A percentile compares a stretch with the other conserved stretches of the same genome.
These are phyloP conservation scores for Nemurella pictetii DNA, from an alignment of 2,888 invertebrate genomes.

Conservation along the genomic window DNA sequence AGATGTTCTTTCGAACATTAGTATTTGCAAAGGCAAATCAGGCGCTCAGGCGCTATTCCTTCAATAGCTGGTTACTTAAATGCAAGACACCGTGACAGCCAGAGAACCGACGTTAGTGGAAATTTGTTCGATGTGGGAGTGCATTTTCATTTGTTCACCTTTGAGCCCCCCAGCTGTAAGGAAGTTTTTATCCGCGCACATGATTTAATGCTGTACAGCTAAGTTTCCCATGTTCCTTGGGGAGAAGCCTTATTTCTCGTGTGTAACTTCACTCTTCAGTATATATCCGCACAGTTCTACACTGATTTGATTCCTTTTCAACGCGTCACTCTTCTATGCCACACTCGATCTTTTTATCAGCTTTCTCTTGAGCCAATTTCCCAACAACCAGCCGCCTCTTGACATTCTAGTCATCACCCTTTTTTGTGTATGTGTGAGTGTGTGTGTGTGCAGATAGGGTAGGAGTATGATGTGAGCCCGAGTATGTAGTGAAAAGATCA, in stretches of 20 bases:
- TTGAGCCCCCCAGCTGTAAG: background rate
- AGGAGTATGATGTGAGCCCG: background rate
- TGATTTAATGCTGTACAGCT: background rate
- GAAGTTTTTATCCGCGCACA: background rate
- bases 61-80: no score
- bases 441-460: constrained; percentile 1
- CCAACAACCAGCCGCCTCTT: constrained; percentile 20
- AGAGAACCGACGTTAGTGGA: no score
- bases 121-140: background rate
- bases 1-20: no score
- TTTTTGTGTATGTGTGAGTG: background rate
- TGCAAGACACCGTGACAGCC: no score
- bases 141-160: background rate
- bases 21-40: no score
- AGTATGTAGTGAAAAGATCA: background rate
- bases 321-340: background rate
- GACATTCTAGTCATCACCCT: background rate
- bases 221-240: background rate
- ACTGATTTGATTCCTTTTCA: constrained; percentile 17
- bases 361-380: constrained; percentile 27
- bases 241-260: background rate
- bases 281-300: background rate
- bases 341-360: constrained; percentile 24
- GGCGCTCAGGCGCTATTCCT: no score
- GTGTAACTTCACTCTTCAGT: background rate